Evolutionary conservation across 1,140 invertebrate genomes (phyloP), one percentile per base, ranked within the genome.

Genomic region (Pentalonia nigronervosa): DNA sequence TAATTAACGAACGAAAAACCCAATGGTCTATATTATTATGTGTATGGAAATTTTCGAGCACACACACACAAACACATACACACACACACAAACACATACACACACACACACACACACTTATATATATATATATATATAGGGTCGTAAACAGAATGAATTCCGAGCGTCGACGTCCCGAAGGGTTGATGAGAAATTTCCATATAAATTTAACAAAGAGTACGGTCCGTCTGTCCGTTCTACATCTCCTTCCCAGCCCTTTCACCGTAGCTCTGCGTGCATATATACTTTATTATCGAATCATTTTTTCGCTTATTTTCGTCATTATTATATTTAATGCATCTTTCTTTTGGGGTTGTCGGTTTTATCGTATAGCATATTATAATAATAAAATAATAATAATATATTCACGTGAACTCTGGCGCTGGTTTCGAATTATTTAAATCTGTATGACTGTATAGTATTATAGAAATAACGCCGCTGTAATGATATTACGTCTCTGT

Each of bases 131-230:
- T n/a, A 60, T 30, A 9, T 60, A 67, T 67, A 91, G 90, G 67
- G 45, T 83, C 91, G 30, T 84, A 93, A 93, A 83, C 47, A 84
- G 81, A 84, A 84, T 56, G 91, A 84, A 93, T 93, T 93, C 81
- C 25, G 34, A 36, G 48, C 41, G 41, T 76, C 21, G 76, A 83
- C 45, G 50, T 86, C 81, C 91, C 91, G 48, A 53, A 93, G 81
- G 91, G 91, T 86, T 56, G 81, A 84, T 41, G 56, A 50, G 81
- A 86, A 81, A 84, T 93, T 93, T 93, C 91, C 91, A 84, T 93
- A 84, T 93, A 93, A 84, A 93, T 93, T 93, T 86, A 53, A 93
- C 81, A 83, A 53, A 53, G 48, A 67, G 90, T 41, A 91, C n/a
- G 41, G 34, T n/a, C 56, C 56, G 41, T 60, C 89, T 45, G 23